A percentile compares a stretch with the other conserved stretches of the same genome.
Evolutionary conservation across 2,797 vertebrate species (phyloP).

Genomic region (Nasua narica): DNA sequence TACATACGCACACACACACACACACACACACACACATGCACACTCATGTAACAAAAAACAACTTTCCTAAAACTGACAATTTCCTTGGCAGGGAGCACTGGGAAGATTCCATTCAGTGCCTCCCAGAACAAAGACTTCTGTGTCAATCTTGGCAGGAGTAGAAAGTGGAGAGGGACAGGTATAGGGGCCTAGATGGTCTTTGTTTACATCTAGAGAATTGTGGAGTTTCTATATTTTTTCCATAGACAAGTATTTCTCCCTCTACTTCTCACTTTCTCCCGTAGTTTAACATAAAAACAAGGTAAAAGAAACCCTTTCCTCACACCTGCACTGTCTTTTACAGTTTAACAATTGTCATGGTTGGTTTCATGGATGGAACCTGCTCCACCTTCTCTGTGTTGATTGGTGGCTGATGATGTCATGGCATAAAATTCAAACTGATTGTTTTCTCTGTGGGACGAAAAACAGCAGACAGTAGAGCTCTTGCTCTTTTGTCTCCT

Average conservation of each 20-base stretch:
- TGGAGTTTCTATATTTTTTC: neutral
- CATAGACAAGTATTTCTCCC: neutral
- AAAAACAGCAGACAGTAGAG: neutral
- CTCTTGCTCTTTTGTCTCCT: neutral
- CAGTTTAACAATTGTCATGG: neutral
- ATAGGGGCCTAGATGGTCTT: neutral
- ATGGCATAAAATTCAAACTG: neutral
- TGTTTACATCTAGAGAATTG: neutral
- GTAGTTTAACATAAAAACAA: neutral
- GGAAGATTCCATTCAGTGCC: neutral
- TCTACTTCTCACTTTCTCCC: neutral
- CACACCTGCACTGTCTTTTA: neutral
- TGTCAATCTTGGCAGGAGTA: neutral
- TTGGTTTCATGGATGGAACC: neutral
- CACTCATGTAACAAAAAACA: neutral
- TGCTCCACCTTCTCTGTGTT: neutral
- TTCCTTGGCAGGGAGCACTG: neutral
- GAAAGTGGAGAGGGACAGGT: neutral
- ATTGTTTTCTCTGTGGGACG: constrained; percentile 12
- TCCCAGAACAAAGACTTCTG: neutral
- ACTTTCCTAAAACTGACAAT: neutral
- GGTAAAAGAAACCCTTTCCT: neutral
- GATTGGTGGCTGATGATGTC: constrained; percentile 56
- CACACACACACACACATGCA: fast-evolving
- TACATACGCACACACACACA: neutral